Conservation (phyloP, 2,113 vertebrate genomes). For the Dunckerocampus dactyliophorus region DNA sequence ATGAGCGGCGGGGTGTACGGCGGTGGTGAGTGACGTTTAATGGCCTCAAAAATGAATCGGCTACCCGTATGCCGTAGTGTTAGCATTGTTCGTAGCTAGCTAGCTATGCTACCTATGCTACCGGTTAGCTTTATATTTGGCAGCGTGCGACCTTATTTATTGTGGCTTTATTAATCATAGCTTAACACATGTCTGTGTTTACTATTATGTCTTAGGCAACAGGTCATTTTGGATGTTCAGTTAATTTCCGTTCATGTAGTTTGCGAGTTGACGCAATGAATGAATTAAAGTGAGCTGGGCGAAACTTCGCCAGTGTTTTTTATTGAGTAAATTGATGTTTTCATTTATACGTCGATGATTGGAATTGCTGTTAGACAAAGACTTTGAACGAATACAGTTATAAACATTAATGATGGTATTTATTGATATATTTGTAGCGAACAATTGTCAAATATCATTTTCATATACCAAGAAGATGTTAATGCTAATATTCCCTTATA, state of each 20-base stretch:
- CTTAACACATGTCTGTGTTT: background rate
- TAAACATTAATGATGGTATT: too few relatives aligned
- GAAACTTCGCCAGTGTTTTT: background rate
- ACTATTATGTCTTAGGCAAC: background rate
- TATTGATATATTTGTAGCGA: too few relatives aligned
- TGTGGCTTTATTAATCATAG: too few relatives aligned
- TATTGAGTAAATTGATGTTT: too few relatives aligned
- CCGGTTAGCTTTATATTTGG: background rate
- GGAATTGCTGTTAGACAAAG: too few relatives aligned
- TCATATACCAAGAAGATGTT: too few relatives aligned
- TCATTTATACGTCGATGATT: too few relatives aligned
- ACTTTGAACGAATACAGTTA: too few relatives aligned
- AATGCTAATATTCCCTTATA: too few relatives aligned
- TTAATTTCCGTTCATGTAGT: background rate
- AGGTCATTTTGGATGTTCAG: background rate
- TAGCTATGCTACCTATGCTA: conserved; percentile 32
- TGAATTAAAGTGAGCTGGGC: conserved; percentile 50
- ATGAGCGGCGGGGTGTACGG: conserved; percentile 82
- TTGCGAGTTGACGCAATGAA: conserved; percentile 18
- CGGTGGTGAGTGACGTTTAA: conserved; percentile 70
- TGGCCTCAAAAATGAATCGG: conserved; percentile 25
- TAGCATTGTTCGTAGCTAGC: conserved; percentile 36
- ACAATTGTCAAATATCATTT: too few relatives aligned
- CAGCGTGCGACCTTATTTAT: background rate
- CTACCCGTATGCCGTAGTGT: conserved; percentile 46